Percentiles rank a stretch among this genome's conserved stretches.
Conservation (phyloP, 35 echinoderm and acorn worm genomes). For the Amphiura filiformis region DNA sequence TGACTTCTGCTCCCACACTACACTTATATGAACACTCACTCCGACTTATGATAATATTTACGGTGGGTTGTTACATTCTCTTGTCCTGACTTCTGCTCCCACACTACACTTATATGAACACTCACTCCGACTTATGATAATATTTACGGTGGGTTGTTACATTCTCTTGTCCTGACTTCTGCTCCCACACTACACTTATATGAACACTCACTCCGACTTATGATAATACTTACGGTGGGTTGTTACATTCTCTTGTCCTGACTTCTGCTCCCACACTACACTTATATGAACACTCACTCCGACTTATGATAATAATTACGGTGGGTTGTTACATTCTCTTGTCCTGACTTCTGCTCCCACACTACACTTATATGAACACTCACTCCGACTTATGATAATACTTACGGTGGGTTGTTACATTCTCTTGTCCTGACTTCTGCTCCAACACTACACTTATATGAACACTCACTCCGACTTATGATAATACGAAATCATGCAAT, state of each 20-base stretch:
- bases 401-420: constrained; percentile 91
- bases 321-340: constrained; percentile 80
- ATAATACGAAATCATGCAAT: too few relatives aligned
- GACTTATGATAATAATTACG: constrained; percentile 47
- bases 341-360: constrained; percentile 60
- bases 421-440: constrained; percentile 58
- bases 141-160: constrained; percentile 84
- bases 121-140: background rate
- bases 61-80: constrained; percentile 85
- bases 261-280: constrained; percentile 73
- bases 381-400: background rate
- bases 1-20: constrained; percentile 57
- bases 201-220: constrained; percentile 35
- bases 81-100: constrained; percentile 59
- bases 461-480: constrained; percentile 49
- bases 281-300: constrained; percentile 68
- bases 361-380: constrained; percentile 75
- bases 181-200: constrained; percentile 70
- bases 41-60: constrained; percentile 27
- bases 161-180: constrained; percentile 57
- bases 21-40: constrained; percentile 68
- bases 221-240: constrained; percentile 67
- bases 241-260: constrained; percentile 76
- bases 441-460: constrained; percentile 69
- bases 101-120: constrained; percentile 73